Percentiles rank a stretch among this genome's conserved stretches.
phyloP scores from a whole-genome alignment of 2,888 invertebrate species.

The Drosophila rellima region DNA sequence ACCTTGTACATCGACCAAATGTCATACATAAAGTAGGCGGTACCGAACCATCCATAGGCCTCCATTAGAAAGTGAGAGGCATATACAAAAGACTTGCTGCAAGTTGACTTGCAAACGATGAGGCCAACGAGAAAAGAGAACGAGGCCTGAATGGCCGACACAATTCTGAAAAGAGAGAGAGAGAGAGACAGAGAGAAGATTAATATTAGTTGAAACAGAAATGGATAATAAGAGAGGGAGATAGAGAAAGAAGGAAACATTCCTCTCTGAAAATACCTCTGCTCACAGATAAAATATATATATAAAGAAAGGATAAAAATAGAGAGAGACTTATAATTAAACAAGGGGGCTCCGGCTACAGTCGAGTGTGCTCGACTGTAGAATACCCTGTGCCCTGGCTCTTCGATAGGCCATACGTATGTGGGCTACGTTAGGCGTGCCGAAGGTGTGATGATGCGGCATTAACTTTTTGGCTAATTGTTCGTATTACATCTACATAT shows the following conservation, averaged over 20 bases:
- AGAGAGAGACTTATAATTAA: no score
- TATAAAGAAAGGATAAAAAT: no score
- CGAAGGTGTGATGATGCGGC: no score
- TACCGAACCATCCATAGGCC: slow-evolving; percentile 92
- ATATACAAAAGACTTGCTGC: slow-evolving; percentile 89
- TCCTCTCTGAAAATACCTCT: no score
- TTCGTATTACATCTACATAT: no score
- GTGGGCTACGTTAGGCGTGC: no score
- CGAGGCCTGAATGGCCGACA: slow-evolving; percentile 90
- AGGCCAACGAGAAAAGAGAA: slow-evolving; percentile 89
- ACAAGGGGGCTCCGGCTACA: no score
- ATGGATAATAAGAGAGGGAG: neutral
- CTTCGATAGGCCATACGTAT: no score
- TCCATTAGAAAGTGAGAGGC: slow-evolving; percentile 91
- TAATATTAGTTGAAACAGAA: neutral
- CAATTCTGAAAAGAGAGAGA: slow-evolving; percentile 87
- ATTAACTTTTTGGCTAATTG: no score
- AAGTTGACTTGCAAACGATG: slow-evolving; percentile 89
- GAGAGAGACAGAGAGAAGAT: neutral
- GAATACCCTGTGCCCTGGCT: no score
- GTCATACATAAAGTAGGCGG: slow-evolving; percentile 92
- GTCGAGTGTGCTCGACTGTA: no score
- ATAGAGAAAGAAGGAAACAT: neutral
- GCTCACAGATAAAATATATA: no score
- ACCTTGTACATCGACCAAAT: slow-evolving; percentile 93